phyloP scores from a whole-genome alignment of 2,113 vertebrate genomes.

The Tenrec ecaudatus region DNA sequence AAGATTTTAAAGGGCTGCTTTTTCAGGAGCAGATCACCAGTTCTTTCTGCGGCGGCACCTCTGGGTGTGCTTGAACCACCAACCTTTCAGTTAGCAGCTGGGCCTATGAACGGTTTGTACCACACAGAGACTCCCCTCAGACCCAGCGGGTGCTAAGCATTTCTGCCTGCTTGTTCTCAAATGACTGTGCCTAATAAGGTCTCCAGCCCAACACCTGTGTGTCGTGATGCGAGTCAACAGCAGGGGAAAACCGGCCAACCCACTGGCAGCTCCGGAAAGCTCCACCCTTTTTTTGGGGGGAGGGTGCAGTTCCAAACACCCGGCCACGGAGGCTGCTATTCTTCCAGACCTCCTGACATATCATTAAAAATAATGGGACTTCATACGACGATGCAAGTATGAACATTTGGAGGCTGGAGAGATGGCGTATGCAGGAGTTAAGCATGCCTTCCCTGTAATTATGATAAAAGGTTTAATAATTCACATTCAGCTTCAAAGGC shows the following conservation, averaged over 20 bases:
- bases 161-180: not conserved
- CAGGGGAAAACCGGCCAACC: constrained; percentile 59
- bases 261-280: constrained; percentile 65
- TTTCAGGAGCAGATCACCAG: not conserved
- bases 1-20: not conserved
- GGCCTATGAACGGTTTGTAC: not conserved
- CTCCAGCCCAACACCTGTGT: accelerated
- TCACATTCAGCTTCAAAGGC: constrained; percentile 75
- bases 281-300: no score
- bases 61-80: not conserved
- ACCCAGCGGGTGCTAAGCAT: no score
- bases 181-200: accelerated
- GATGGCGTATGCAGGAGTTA: constrained; percentile 72
- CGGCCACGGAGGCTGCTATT: constrained; percentile 76
- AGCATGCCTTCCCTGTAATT: constrained; percentile 77
- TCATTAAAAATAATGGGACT: constrained; percentile 82
- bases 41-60: not conserved
- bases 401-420: constrained; percentile 79
- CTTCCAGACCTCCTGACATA: constrained; percentile 77
- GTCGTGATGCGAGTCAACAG: not conserved
- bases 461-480: constrained; percentile 83
- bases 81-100: not conserved
- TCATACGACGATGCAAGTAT: constrained; percentile 71
- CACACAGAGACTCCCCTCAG: not conserved
- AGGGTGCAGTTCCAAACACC: constrained; percentile 74